Evolutionary conservation across 2,888 invertebrate species (phyloP).

Genomic region (Norana najaformis): DNA sequence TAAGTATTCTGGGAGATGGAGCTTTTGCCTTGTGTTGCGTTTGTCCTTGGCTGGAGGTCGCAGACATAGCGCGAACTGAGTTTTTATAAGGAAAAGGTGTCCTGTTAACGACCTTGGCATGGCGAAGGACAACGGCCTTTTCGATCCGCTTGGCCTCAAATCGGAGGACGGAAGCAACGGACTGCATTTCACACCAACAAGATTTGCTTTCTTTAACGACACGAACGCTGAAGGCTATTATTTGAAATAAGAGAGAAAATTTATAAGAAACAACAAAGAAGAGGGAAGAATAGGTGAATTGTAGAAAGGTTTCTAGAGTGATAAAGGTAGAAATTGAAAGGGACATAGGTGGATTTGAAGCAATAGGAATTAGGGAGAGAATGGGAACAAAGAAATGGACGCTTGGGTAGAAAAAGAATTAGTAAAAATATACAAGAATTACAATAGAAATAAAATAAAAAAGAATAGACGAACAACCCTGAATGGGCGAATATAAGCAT

Average conservation of each 20-base stretch:
- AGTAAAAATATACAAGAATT: neutral
- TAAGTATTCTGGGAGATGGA: constrained; percentile 27
- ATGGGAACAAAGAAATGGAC: too few relatives aligned
- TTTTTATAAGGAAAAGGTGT: neutral
- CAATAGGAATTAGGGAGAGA: neutral
- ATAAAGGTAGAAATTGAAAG: too few relatives aligned
- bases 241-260: neutral
- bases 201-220: neutral
- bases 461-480: too few relatives aligned
- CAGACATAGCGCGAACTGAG: neutral
- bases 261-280: neutral
- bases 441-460: too few relatives aligned
- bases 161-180: neutral
- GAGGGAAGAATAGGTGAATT: neutral
- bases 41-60: neutral
- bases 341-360: neutral
- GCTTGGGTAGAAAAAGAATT: too few relatives aligned
- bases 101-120: neutral
- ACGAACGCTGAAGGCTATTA: neutral
- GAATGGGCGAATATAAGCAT: neutral
- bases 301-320: too few relatives aligned
- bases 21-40: neutral
- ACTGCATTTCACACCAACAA: neutral
- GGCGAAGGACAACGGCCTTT: too few relatives aligned
- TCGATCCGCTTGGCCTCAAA: neutral